phyloP scores from a whole-genome alignment of 2,888 invertebrate species.

The Limnephilus rhombicus region DNA sequence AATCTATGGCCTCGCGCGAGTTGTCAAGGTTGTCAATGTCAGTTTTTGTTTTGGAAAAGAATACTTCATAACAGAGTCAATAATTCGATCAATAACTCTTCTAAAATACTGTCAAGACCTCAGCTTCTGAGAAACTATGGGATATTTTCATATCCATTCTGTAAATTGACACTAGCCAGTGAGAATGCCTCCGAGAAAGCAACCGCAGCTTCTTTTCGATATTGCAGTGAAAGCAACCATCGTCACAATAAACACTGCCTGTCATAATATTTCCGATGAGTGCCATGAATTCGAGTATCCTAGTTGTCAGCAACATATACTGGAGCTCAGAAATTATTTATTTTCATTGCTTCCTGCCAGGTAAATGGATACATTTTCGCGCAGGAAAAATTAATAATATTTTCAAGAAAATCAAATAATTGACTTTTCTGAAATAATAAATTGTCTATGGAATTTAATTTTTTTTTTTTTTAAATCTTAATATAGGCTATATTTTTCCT shows the following conservation, averaged over 20 bases:
- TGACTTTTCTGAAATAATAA: neutral
- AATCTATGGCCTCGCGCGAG: neutral
- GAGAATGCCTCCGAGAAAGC: constrained; percentile 75
- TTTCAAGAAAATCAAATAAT: neutral
- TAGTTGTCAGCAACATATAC: constrained; percentile 72
- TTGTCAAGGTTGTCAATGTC: constrained; percentile 17
- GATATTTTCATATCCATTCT: neutral
- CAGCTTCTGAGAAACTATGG: constrained; percentile 7
- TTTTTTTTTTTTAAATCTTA: neutral
- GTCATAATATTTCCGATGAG: constrained; percentile 74
- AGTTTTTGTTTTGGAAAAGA: constrained; percentile 31
- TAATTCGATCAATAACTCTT: neutral
- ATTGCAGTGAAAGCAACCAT: constrained; percentile 74
- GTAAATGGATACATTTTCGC: constrained; percentile 67
- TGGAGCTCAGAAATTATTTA: constrained; percentile 71
- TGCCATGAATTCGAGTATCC: constrained; percentile 72
- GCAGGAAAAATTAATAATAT: neutral
- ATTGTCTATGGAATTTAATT: neutral
- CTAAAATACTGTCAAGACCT: neutral
- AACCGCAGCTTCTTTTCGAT: constrained; percentile 74
- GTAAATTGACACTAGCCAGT: constrained; percentile 10
- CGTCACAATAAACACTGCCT: constrained; percentile 74
- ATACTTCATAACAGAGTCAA: constrained; percentile 3
- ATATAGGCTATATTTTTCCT: neutral
- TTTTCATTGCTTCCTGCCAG: constrained; percentile 74